Percentiles rank a stretch among this genome's conserved stretches.
phyloP scores from a whole-genome alignment of 2,888 invertebrate species.

The Rhamnusium bicolor region DNA sequence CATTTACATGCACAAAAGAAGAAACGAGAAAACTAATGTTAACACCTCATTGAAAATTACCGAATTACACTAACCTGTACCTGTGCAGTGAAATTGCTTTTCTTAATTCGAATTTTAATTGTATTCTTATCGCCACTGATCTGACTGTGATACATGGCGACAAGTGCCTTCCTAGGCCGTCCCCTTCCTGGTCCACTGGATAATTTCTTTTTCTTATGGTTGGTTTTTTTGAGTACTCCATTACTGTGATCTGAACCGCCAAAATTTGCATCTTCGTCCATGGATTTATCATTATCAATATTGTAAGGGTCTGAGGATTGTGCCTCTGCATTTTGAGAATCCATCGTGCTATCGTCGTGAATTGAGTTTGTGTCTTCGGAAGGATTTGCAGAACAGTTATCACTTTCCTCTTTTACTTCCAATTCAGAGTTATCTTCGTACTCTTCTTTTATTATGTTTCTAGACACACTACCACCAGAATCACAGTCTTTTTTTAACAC shows the following conservation, averaged over 20 bases:
- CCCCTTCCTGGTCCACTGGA: conserved; percentile 66
- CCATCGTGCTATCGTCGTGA: conserved; percentile 32
- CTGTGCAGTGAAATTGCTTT: conserved; percentile 72
- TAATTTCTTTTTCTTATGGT: conserved; percentile 57
- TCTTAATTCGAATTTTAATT: conserved; percentile 81
- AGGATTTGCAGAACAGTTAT: conserved; percentile 27
- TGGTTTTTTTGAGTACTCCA: conserved; percentile 60
- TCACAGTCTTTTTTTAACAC: conserved; percentile 40
- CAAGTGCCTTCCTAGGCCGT: conserved; percentile 71
- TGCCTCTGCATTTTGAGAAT: conserved; percentile 31
- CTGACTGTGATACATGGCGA: conserved; percentile 76
- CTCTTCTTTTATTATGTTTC: conserved; percentile 15
- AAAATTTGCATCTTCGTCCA: conserved; percentile 40
- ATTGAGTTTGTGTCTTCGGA: conserved; percentile 37
- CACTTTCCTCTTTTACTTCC: conserved; percentile 36
- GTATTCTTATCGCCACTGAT: conserved; percentile 79
- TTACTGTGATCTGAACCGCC: conserved; percentile 57
- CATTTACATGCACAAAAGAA: too few species aligned
- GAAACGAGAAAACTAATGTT: background rate
- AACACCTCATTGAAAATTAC: background rate
- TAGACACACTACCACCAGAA: conserved; percentile 36
- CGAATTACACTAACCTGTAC: conserved; percentile 42
- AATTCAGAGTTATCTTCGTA: conserved; percentile 41
- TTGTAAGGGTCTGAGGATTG: conserved; percentile 45
- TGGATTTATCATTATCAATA: conserved; percentile 45